phyloP scores from a whole-genome alignment of 2,797 vertebrate genomes.

The Heliangelus exortis region DNA sequence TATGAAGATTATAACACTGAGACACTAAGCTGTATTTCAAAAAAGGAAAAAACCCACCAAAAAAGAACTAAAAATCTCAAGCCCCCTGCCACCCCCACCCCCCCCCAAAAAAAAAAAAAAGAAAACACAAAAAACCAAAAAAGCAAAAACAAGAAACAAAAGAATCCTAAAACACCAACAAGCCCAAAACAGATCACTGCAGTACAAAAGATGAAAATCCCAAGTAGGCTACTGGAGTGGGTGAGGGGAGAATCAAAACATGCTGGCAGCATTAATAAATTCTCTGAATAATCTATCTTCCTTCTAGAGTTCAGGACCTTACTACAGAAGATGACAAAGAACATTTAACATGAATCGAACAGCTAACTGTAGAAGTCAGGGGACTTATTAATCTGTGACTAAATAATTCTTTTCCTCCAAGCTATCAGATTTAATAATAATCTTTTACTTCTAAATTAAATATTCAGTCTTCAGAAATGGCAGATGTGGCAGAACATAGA shows the following conservation, averaged over 20 bases:
- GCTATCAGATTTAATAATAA: slow-evolving; percentile 32
- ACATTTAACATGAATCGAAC: background rate
- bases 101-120: background rate
- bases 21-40: background rate
- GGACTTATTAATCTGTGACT: slow-evolving; percentile 23
- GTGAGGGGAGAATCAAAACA: background rate
- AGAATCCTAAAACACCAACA: background rate
- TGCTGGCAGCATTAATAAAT: background rate
- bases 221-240: background rate
- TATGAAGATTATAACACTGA: background rate
- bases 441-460: slow-evolving; percentile 21
- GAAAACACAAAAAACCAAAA: too few species aligned
- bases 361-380: background rate
- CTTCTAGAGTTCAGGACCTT: background rate
- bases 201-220: background rate
- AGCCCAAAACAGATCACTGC: background rate
- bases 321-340: slow-evolving; percentile 7
- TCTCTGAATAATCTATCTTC: background rate
- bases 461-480: slow-evolving; percentile 15
- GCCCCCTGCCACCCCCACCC: too few species aligned
- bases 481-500: background rate
- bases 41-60: background rate
- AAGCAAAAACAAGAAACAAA: too few species aligned
- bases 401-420: background rate
- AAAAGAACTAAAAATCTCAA: background rate